Conservation (phyloP, 1,140 invertebrate genomes). For the Drosophila sp. region DNA sequence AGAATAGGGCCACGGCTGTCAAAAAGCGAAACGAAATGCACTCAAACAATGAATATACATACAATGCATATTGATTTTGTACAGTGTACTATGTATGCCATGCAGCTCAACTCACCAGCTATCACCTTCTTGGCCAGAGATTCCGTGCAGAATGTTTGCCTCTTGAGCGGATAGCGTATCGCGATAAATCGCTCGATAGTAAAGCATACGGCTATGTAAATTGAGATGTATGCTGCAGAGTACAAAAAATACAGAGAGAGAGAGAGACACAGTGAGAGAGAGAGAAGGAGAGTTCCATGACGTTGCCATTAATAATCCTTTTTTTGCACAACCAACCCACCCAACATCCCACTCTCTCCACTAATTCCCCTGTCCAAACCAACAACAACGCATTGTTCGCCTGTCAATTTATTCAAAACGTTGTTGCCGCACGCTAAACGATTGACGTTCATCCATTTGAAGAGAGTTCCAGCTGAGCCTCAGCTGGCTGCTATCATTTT, state of each 20-base stretch:
- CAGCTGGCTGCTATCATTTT: slow-evolving; percentile 49
- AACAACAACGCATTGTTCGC: background rate
- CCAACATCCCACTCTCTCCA: background rate
- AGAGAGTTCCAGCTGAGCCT: slow-evolving; percentile 14
- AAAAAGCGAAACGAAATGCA: slow-evolving; percentile 22
- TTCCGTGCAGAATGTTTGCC: slow-evolving; percentile 88
- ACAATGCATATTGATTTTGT: slow-evolving; percentile 1
- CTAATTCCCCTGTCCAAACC: background rate
- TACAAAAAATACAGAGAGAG: no score
- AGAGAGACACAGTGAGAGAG: background rate
- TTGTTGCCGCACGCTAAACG: slow-evolving; percentile 51
- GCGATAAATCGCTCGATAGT: slow-evolving; percentile 91
- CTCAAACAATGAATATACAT: slow-evolving; percentile 21
- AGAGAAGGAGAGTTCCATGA: slow-evolving; percentile 3
- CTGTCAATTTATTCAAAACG: slow-evolving; percentile 59
- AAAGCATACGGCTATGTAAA: slow-evolving; percentile 91
- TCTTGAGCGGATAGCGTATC: slow-evolving; percentile 90
- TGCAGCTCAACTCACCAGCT: slow-evolving; percentile 70
- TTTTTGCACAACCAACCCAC: background rate
- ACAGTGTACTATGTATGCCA: background rate
- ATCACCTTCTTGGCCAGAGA: slow-evolving; percentile 86
- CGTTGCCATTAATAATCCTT: slow-evolving; percentile 27
- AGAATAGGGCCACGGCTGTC: slow-evolving; percentile 85
- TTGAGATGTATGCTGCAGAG: slow-evolving; percentile 87
- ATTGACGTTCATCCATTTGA: slow-evolving; percentile 41